Conservation (phyloP, 1,140 invertebrate genomes). For the Pararge aegeria region DNA sequence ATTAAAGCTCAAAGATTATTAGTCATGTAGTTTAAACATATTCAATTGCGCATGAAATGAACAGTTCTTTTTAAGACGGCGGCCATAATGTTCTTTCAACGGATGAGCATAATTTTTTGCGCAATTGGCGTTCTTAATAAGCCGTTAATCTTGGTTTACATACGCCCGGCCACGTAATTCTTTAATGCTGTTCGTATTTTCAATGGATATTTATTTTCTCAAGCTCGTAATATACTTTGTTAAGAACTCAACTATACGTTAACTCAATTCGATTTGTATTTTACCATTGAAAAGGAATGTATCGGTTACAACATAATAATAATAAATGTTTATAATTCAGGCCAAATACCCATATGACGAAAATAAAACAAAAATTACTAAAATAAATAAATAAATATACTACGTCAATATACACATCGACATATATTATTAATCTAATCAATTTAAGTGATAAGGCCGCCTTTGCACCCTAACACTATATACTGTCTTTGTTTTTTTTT, state of each 20-base stretch:
- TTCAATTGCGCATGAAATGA: neutral
- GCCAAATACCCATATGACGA: too few species aligned
- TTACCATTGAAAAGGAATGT: too few species aligned
- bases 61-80: neutral
- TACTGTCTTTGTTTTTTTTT: too few species aligned
- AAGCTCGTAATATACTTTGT: neutral
- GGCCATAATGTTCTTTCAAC: constrained; percentile 16
- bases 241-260: neutral
- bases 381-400: too few species aligned
- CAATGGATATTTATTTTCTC: neutral
- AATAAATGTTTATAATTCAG: too few species aligned
- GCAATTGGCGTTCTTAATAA: constrained; percentile 23
- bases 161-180: constrained; percentile 14
- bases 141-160: constrained; percentile 24
- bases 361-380: too few species aligned
- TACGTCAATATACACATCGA: too few species aligned
- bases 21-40: constrained; percentile 7
- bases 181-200: constrained; percentile 10
- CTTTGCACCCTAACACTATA: too few species aligned
- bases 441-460: too few species aligned
- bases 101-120: constrained; percentile 27
- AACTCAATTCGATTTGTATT: neutral
- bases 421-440: too few species aligned
- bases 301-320: too few species aligned
- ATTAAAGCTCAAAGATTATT: neutral